These are phyloP conservation scores for Eristalis intricaria DNA, from an alignment of 2,888 invertebrate genomes.

Conservation along the genomic window DNA sequence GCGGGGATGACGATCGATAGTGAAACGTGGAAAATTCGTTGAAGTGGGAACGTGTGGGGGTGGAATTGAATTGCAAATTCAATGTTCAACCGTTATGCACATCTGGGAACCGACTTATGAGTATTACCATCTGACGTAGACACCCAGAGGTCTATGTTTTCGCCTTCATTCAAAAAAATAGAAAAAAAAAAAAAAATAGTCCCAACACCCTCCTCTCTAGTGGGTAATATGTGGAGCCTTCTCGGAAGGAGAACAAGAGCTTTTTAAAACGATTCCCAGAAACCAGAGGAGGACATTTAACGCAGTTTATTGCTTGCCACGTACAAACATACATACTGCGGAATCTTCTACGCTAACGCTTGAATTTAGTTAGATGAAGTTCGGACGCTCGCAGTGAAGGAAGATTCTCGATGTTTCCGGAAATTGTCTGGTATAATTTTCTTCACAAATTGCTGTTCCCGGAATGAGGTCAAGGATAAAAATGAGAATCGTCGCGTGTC, in stretches of 20 bases:
- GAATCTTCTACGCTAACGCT: conserved; percentile 4
- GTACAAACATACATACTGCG: conserved; percentile 1
- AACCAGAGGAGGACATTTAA: neutral
- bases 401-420: neutral
- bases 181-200: neutral
- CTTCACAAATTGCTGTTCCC: neutral
- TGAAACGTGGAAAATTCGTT: neutral
- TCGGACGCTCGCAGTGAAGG: neutral
- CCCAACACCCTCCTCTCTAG: neutral
- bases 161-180: too few species aligned
- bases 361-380: neutral
- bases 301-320: neutral
- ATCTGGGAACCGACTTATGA: neutral
- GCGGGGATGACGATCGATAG: neutral
- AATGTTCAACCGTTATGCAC: neutral
- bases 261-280: conserved; percentile 23
- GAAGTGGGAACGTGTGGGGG: neutral
- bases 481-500: neutral
- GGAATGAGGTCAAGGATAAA: conserved; percentile 26
- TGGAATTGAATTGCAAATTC: neutral
- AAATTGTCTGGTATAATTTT: neutral
- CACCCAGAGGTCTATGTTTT: too few species aligned
- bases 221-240: neutral
- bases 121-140: too few species aligned
- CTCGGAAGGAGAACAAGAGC: neutral